Evolutionary conservation across 1,140 invertebrate genomes (phyloP), one percentile per base, ranked within the genome.

Genomic region (Cylas formicarius): DNA sequence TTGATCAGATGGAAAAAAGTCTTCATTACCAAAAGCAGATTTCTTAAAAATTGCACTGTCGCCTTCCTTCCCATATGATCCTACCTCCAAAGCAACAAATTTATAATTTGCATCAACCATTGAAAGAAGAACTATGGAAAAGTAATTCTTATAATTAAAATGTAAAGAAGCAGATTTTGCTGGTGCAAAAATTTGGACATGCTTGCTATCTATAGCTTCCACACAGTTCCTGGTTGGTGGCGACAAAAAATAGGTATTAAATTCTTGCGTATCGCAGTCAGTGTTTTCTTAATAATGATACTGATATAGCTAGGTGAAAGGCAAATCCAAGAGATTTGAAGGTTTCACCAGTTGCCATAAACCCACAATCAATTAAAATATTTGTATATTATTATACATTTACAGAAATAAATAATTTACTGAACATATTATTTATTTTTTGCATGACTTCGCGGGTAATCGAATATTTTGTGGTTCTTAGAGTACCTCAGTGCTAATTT

Each of bases 121-220:
- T 3, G 66, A 72, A 26, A 71, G 51, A 10, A 74, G 48, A 19
- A 73, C 67, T 27, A 71, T 61, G 16, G 63, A 69, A 55, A 66
- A 71, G 52, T 48, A 60, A 1, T 56, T 29, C 50, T 72, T 72
- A 27, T 71, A 69, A 47, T 72, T 72, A 39, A 58, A 69, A 53
- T 53, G 71, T 9, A 54, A 22, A 5, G 57, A 55, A 27, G 67
- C 67, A 35, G 52, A 57, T 27, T 60, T 61, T 17, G 16, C 9
- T 22, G 67, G 68, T 21, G 23, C 23, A 17, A 44, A 35, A 35
- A 69, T 58, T 38, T 42, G 50, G 3, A 70, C 50, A 52, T 70
- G 67, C 55, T 72, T 72, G 11, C 66, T 68, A 56, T 72, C 68
- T 7, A 74, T 52, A 4, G 67, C 63, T 16, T 65, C 67, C 20